These are phyloP conservation scores for Hemaris fuciformis DNA, from an alignment of 2,888 invertebrate genomes.

Conservation along the genomic window DNA sequence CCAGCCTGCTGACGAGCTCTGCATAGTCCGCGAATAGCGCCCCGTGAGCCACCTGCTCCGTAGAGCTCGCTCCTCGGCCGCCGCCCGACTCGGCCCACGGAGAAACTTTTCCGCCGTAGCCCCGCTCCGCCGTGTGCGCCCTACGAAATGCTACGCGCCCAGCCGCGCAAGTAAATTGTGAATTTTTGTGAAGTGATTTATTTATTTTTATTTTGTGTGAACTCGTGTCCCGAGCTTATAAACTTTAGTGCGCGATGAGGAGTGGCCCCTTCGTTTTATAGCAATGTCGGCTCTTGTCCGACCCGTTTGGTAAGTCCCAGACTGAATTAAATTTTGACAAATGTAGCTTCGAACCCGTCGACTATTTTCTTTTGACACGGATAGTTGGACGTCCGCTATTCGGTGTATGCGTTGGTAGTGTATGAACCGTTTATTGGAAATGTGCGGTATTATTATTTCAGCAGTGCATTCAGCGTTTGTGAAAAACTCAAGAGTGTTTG, in stretches of 20 bases:
- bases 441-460: slow-evolving; percentile 65
- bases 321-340: slow-evolving; percentile 25
- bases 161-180: slow-evolving; percentile 41
- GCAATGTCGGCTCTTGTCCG: slow-evolving; percentile 81
- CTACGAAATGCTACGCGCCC: slow-evolving; percentile 37
- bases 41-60: slow-evolving; percentile 72
- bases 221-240: slow-evolving; percentile 44
- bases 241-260: slow-evolving; percentile 74
- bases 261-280: slow-evolving; percentile 67
- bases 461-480: slow-evolving; percentile 60
- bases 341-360: slow-evolving; percentile 33
- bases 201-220: slow-evolving; percentile 45
- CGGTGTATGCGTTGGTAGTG: slow-evolving; percentile 32
- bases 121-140: slow-evolving; percentile 52
- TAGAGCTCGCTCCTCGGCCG: slow-evolving; percentile 45
- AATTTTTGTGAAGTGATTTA: slow-evolving; percentile 59
- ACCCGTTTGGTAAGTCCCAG: slow-evolving; percentile 77
- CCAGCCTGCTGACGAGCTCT: slow-evolving; percentile 40
- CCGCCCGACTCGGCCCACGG: slow-evolving; percentile 57
- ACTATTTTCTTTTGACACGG: slow-evolving; percentile 45
- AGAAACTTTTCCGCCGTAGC: slow-evolving; percentile 67
- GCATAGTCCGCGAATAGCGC: slow-evolving; percentile 72
- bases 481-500: slow-evolving; percentile 63
- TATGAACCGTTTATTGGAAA: slow-evolving; percentile 33
- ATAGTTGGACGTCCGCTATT: slow-evolving; percentile 43